Evolutionary conservation across 2,113 vertebrate species (phyloP), one percentile per base, ranked within the genome.

Genomic region (Heloderma charlesbogerti): DNA sequence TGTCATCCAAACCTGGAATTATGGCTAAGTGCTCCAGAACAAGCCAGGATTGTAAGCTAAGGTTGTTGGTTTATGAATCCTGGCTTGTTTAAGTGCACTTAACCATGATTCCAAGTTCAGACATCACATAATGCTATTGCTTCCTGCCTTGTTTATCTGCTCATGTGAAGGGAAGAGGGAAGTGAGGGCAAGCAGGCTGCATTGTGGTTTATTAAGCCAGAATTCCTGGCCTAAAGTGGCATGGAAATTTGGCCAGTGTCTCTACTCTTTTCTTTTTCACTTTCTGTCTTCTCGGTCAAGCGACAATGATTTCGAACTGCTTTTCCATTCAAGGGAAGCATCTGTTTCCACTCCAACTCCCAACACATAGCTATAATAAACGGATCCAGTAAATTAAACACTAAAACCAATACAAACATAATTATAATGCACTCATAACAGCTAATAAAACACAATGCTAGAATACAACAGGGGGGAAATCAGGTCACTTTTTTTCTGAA

Each of bases 251-350:
- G 9, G 71, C 71, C 29, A 72, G 78, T 25, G 72, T 86, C 92
- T 93, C 88, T 83, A 66, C 45, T 75, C 89, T 92, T 82, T 40
- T 69, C 78, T 93, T 91, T 86, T n/a, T 40, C 87, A 86, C 1
- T 0, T 18, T 75, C 25, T 6, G 0, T 0, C 77, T 66, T 80
- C 83, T 85, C 89, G 18, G 57, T 18, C 84, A 0, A 2, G 31
- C 0, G 0, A 78, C 91, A 13, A 34, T 69, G 57, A 10, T 66
- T 91, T 0, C 48, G 25, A 8, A 66, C 37, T 66, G 51, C 88
- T 92, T 91, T 90, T 84, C 60, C 63, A 4, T 31, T 31, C 22
- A 45, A 16, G 40, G 7, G 37, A 45, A 40, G 29, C 13, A 13
- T 66, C 8, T 4, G 6, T 16, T 37, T 37, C 51, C 31, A 78